Evolutionary conservation across 64 coral and sea anemone species (phyloP), one percentile per base, ranked within the genome.

Genomic region (Acropora tenuis): DNA sequence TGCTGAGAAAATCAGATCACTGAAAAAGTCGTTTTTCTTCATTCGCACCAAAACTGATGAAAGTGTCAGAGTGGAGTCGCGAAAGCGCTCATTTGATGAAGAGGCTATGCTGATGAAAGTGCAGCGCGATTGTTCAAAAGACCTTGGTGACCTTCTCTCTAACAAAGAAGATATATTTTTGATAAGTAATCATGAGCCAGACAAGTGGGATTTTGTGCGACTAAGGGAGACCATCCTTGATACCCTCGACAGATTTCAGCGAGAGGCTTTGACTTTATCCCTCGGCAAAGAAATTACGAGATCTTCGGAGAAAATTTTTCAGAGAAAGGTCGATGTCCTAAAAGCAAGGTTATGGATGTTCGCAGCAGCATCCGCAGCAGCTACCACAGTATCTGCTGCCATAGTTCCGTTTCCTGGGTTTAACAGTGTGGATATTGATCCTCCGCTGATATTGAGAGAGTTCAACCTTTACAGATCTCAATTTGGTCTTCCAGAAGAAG

Each of bases 41-140:
- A 43, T 91, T 20, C 80, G 90, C 0, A 85, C 90, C 5, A 91
- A 91, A 84, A 91, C 84, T 57, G 90, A 91, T 84, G 30, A 76
- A 16, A 58, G 48, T 73, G 69, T 76, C 41, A n/a, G 46, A 46
- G 49, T 45, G 1, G 90, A 91, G 67, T 84, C 3, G 20, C 79
- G 80, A 18, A 91, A 91, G 80, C 17, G 41, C 46, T 83, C 80
- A n/a, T 91, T 84, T 8, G 42, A 91, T 11, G 90, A 91, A 76
- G 16, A 74, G 6, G 46, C 43, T 1, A 83, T 66, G 79, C 45
- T 91, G 9, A n/a, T 45, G 1, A 47, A 77, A 74, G 84, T 85
- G 40, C 45, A 50, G 17, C 4, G 41, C 43, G 8, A 85, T 52
- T 91, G 80, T 65, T 59, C 4, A 40, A 8, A 74, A 85, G 67